phyloP scores from a whole-genome alignment of 2,888 invertebrate genomes.

The Lepidochrysops patricia region DNA sequence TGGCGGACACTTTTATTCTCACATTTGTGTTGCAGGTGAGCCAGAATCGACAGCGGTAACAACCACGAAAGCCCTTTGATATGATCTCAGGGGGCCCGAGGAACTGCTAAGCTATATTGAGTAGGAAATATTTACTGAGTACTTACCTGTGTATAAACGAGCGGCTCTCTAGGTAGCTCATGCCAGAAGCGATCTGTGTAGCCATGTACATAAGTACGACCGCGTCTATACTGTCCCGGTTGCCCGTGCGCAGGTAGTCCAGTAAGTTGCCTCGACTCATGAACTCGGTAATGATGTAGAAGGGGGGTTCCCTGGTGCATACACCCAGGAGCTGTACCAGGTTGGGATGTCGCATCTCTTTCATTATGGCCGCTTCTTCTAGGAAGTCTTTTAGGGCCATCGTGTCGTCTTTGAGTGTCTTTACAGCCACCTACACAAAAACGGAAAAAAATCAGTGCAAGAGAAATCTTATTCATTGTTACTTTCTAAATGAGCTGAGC shows the following conservation, averaged over 20 bases:
- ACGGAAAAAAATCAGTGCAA: neutral
- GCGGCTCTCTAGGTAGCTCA: constrained; percentile 97
- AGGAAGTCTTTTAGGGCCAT: constrained; percentile 99
- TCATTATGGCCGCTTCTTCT: constrained; percentile 99
- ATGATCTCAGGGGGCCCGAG: too few species aligned
- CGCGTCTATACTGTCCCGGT: constrained; percentile 91
- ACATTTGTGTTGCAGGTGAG: too few species aligned
- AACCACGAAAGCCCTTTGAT: too few species aligned
- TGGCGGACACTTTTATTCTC: too few species aligned
- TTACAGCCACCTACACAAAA: constrained; percentile 85
- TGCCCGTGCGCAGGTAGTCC: constrained; percentile 93
- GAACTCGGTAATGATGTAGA: constrained; percentile 99
- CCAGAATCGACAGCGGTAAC: too few species aligned
- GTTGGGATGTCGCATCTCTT: constrained; percentile 99
- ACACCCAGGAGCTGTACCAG: constrained; percentile 98
- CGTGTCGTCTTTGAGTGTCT: constrained; percentile 98
- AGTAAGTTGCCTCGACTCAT: constrained; percentile 98
- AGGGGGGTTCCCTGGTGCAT: constrained; percentile 98
- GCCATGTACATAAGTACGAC: constrained; percentile 99
- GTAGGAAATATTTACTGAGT: too few species aligned
- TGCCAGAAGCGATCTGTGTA: constrained; percentile 98
- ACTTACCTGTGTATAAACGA: constrained; percentile 95
- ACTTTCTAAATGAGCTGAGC: too few species aligned
- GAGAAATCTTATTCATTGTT: too few species aligned
- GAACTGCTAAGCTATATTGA: too few species aligned